Conservation (phyloP, 2,888 invertebrate genomes). For the Neria commutata region DNA sequence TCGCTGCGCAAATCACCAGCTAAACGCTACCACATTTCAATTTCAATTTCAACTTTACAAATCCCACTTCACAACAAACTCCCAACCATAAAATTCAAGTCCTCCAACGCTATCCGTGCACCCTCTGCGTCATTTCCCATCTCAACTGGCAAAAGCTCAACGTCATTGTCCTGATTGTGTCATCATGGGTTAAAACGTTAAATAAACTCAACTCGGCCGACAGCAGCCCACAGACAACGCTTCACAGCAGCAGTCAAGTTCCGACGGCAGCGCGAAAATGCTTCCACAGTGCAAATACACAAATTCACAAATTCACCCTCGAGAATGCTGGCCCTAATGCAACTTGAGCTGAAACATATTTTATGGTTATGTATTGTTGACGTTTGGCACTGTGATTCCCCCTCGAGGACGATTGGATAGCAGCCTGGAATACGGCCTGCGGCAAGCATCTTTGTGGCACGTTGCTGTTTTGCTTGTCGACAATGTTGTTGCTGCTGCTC, state of each 20-base stretch:
- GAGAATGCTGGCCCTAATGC: conserved; percentile 23
- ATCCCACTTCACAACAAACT: conserved; percentile 36
- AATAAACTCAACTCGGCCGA: conserved; percentile 31
- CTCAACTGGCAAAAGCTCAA: neutral
- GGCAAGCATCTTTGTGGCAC: conserved; percentile 16
- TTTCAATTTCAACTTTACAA: conserved; percentile 33
- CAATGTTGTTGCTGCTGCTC: neutral
- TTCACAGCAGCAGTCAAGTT: neutral
- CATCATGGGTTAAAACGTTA: conserved; percentile 29
- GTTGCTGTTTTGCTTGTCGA: neutral
- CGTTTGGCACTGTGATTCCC: conserved; percentile 25
- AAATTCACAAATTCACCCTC: conserved; percentile 7
- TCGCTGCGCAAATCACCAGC: neutral
- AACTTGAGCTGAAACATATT: conserved; percentile 46
- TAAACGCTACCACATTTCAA: conserved; percentile 36
- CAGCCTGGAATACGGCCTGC: neutral
- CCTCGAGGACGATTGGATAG: neutral
- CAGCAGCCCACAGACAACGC: neutral
- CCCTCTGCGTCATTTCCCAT: neutral
- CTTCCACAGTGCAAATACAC: neutral
- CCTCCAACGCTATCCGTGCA: too few species aligned
- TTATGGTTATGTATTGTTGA: conserved; percentile 43
- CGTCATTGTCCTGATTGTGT: neutral
- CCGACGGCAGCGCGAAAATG: neutral
- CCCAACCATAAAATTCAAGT: conserved; percentile 55